Evolutionary conservation across 2,797 vertebrate species (phyloP), one percentile per base, ranked within the genome.

Genomic region (Heteromormyrus szaboi): DNA sequence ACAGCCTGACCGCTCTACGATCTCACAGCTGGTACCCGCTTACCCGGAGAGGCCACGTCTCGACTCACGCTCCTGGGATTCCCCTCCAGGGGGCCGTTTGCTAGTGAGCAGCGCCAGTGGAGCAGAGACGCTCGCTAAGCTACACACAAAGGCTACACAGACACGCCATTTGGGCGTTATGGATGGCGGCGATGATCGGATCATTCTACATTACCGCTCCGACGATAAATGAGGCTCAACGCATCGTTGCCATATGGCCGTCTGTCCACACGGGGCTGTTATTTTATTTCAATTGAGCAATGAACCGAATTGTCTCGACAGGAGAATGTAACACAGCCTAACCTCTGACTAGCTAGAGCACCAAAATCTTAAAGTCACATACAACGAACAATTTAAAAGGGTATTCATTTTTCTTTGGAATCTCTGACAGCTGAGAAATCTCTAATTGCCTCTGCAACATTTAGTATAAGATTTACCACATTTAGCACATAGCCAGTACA

Each of bases 201-300:
- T 79, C 72, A 79, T 79, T 79, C 72, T 79, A 79, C 72, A 79
- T 79, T 79, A 79, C 72, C 19, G 72, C 72, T 41, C 72, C 19
- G 6, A 79, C 72, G 72, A 79, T 79, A 79, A 79, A 79, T 44
- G 72, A n/a, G 72, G 14, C 72, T 79, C 72, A 46, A 79, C 37
- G 17, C 41, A 41, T 44, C 14, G 72, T 3, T n/a, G 72, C 72
- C 72, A 79, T 79, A 79, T 79, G 72, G 72, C 72, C 41, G 37
- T 44, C 72, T 79, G 37, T 79, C 72, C 72, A 79, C 37, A 79
- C 19, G 37, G 72, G 72, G 72, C 41, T 44, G 72, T 72, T 72
- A 33, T 79, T 44, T 79, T 41, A 79, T 79, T 79, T 44, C 72
- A 79, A 41, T 44, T 5, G 33, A 79, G 33, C 72, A 44, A 44